Conservation (phyloP, 2,797 vertebrate genomes). For the Delichon dasypus region DNA sequence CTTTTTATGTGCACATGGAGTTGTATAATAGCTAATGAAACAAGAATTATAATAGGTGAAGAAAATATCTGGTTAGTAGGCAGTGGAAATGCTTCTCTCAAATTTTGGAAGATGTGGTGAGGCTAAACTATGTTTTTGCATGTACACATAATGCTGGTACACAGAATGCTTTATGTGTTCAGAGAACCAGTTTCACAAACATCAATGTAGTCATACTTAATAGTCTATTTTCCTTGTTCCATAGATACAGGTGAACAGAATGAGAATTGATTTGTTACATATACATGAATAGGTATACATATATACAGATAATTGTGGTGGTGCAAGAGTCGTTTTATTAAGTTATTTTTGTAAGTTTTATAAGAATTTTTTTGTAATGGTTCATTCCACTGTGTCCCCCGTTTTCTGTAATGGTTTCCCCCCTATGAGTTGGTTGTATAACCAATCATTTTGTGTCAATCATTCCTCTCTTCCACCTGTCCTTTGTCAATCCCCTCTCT, state of each 20-base stretch:
- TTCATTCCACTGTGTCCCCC: no score
- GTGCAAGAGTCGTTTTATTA: no score
- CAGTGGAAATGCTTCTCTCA: neutral
- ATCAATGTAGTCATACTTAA: neutral
- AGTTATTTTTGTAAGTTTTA: no score
- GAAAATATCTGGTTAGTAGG: neutral
- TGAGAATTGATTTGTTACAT: neutral
- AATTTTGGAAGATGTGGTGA: neutral
- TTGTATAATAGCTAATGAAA: neutral
- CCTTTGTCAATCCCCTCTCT: no score
- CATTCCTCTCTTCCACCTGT: no score
- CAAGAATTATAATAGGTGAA: neutral
- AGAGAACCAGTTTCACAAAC: neutral
- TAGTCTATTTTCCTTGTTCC: neutral
- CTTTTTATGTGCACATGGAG: neutral
- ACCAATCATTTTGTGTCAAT: no score
- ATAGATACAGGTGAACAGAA: neutral
- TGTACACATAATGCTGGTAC: neutral
- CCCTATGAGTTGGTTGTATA: no score
- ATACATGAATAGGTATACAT: neutral
- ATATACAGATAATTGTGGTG: neutral
- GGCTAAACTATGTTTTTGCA: neutral
- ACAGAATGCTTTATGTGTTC: neutral
- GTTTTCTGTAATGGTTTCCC: no score
- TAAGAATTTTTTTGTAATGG: no score